Evolutionary conservation across 2,888 invertebrate genomes (phyloP).

Genomic region (Lasius fuliginosus): DNA sequence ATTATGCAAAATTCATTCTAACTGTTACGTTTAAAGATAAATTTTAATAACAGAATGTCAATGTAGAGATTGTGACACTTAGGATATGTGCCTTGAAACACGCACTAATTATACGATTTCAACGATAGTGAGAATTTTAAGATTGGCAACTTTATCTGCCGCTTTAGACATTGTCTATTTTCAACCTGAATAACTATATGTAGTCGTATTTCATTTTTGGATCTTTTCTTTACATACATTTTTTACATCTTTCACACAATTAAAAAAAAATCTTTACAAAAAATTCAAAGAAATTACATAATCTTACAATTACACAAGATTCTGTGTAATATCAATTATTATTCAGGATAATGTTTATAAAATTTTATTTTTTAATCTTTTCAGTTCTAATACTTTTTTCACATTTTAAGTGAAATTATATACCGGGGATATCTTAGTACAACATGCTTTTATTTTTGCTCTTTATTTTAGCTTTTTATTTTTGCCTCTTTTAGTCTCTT

Average conservation of each 20-base stretch:
- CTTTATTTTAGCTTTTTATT: not conserved
- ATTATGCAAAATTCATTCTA: conserved; percentile 19
- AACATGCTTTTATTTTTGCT: not conserved
- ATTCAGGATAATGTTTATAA: not conserved
- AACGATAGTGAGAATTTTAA: not conserved
- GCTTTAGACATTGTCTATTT: not conserved
- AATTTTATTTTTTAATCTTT: not conserved
- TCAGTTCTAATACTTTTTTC: not conserved
- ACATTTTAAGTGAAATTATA: not conserved
- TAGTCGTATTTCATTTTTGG: not conserved
- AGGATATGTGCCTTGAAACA: not conserved
- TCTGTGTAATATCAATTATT: not conserved
- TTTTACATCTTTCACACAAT: not conserved
- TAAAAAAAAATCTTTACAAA: not conserved
- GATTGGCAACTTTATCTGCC: not conserved
- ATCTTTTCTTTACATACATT: not conserved
- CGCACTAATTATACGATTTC: not conserved
- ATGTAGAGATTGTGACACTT: not conserved
- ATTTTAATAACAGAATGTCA: not conserved
- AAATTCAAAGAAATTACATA: not conserved
- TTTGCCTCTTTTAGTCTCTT: not conserved
- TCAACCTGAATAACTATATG: not conserved
- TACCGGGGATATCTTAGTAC: too few relatives aligned
- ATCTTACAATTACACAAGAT: not conserved
- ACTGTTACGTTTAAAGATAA: conserved; percentile 22